These are phyloP conservation scores for Bufotes viridis DNA, from an alignment of 2,797 vertebrate genomes.

Conservation along the genomic window DNA sequence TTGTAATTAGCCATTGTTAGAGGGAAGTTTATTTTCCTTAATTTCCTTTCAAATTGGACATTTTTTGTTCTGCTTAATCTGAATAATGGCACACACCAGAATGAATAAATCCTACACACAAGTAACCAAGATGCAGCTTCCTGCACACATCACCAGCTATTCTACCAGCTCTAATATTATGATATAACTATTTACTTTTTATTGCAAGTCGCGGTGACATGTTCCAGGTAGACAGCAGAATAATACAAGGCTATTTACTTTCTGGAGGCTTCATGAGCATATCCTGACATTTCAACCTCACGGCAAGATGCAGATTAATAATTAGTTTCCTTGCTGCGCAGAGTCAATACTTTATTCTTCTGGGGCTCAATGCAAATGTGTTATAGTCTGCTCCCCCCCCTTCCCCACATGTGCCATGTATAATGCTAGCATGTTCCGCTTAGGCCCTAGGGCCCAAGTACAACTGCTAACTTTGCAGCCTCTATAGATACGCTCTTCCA, in stretches of 20 bases:
- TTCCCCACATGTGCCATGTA: too few species aligned
- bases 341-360: too few species aligned
- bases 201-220: background rate
- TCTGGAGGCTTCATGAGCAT: too few species aligned
- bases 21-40: conserved; percentile 61
- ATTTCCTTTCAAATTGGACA: conserved; percentile 57
- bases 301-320: too few species aligned
- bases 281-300: background rate
- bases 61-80: conserved; percentile 54
- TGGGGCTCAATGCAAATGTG: too few species aligned
- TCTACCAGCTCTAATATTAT: background rate
- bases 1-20: conserved; percentile 62
- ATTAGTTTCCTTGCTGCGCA: too few species aligned
- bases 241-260: background rate
- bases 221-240: background rate
- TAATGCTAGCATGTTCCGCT: too few species aligned
- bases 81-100: conserved; percentile 46
- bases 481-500: too few species aligned
- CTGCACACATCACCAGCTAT: conserved; percentile 1
- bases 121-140: conserved; percentile 9
- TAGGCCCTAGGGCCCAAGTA: too few species aligned
- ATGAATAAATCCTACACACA: conserved; percentile 28
- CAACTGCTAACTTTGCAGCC: too few species aligned
- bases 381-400: too few species aligned
- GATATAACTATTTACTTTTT: background rate